phyloP scores from a whole-genome alignment of 1,140 invertebrate species.

The Pteromalus puparum region DNA sequence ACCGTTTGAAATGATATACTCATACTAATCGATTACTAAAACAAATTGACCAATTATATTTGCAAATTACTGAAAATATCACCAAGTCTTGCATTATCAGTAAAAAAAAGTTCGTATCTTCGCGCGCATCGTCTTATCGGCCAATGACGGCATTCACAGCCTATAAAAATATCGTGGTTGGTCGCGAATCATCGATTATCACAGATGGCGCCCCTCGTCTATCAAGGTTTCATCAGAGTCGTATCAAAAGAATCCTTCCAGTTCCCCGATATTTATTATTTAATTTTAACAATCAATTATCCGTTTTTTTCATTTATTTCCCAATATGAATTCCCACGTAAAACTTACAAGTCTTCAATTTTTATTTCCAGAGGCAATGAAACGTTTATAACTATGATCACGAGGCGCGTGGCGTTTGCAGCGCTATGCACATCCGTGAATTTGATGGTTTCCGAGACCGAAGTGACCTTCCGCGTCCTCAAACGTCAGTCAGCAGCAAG shows the following conservation, averaged over 20 bases:
- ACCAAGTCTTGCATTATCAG: too few species aligned
- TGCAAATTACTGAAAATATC: too few species aligned
- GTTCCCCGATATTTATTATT: too few species aligned
- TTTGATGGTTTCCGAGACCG: constrained; percentile 48
- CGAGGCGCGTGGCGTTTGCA: background rate
- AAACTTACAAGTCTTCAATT: background rate
- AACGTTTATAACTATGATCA: background rate
- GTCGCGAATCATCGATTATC: constrained; percentile 16
- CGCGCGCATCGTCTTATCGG: background rate
- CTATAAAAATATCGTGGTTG: constrained; percentile 16
- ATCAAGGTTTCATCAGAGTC: background rate
- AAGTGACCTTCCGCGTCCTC: constrained; percentile 67
- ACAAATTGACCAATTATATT: too few species aligned
- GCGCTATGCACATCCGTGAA: constrained; percentile 33
- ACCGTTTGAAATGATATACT: too few species aligned
- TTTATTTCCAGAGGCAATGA: background rate
- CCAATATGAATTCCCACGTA: too few species aligned
- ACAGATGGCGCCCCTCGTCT: constrained; percentile 14
- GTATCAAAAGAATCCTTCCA: background rate
- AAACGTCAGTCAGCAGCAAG: constrained; percentile 61
- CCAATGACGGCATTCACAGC: background rate
- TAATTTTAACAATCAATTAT: too few species aligned
- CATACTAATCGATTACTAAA: too few species aligned
- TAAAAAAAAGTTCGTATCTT: constrained; percentile 22
- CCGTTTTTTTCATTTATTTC: too few species aligned